Percentiles rank a stretch among this genome's conserved stretches.
phyloP scores from a whole-genome alignment of 2,113 vertebrate genomes.

The Rhea americana region DNA sequence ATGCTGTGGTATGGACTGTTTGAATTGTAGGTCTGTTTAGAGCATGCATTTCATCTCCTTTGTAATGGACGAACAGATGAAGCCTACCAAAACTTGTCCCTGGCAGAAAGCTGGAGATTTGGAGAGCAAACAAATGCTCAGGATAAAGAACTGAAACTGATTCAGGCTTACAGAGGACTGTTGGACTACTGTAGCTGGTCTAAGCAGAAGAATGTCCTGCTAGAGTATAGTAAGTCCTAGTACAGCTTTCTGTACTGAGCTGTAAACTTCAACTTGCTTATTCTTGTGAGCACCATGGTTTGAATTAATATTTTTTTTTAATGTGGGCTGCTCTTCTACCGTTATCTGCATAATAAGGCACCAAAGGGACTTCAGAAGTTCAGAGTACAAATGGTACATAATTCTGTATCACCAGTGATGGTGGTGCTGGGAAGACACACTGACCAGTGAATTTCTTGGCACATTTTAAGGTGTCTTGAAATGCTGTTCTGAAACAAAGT shows the following conservation, averaged over 20 bases:
- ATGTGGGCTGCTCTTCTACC: background rate
- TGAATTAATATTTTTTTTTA: background rate
- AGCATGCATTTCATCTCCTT: conserved; percentile 88
- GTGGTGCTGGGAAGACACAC: background rate
- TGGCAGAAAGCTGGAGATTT: conserved; percentile 86
- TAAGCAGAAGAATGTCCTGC: conserved; percentile 72
- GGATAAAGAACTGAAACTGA: conserved; percentile 75
- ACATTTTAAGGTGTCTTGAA: background rate
- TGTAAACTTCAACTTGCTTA: background rate
- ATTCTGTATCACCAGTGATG: background rate
- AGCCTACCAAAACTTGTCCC: conserved; percentile 79
- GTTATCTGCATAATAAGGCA: background rate
- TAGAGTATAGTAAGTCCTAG: conserved; percentile 73
- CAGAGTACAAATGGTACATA: background rate
- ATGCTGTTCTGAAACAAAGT: background rate
- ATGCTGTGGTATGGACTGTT: background rate
- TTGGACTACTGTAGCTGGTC: conserved; percentile 87
- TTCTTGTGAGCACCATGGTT: fast-evolving
- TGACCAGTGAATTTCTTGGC: background rate
- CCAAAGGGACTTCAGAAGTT: background rate
- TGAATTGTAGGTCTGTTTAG: conserved; percentile 83
- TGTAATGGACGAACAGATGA: conserved; percentile 81
- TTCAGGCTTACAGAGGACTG: conserved; percentile 87
- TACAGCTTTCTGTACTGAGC: background rate
- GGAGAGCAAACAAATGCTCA: conserved; percentile 79